These are phyloP conservation scores for Invenusta paracnida DNA, from an alignment of 2,888 invertebrate genomes.

Conservation along the genomic window DNA sequence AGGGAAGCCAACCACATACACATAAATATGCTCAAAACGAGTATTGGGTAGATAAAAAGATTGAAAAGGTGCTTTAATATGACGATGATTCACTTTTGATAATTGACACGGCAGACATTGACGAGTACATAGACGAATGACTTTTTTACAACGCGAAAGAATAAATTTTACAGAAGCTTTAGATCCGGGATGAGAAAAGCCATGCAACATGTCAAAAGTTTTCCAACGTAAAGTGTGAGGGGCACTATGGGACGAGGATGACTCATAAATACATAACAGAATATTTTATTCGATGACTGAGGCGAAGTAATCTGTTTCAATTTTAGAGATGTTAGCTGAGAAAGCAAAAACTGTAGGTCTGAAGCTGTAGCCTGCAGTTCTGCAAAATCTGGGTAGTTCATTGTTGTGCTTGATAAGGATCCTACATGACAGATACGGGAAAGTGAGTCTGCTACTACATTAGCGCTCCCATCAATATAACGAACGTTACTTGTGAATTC, in stretches of 20 bases:
- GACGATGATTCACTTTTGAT: background rate
- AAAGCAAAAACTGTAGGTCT: background rate
- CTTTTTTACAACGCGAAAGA: background rate
- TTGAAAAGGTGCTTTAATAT: background rate
- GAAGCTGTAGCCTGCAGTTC: background rate
- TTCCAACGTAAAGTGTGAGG: too few species aligned
- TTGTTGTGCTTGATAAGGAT: background rate
- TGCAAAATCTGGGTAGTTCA: background rate
- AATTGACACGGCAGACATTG: background rate
- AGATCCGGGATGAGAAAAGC: background rate
- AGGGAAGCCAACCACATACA: background rate
- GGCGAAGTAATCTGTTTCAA: background rate
- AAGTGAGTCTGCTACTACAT: constrained; percentile 32
- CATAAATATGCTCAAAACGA: background rate
- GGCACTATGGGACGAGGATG: background rate
- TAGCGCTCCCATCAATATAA: constrained; percentile 10
- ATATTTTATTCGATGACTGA: background rate
- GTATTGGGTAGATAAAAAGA: background rate
- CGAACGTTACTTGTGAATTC: constrained; percentile 30
- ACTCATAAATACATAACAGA: background rate
- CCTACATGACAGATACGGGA: background rate
- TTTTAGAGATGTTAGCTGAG: background rate
- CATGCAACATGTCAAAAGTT: background rate
- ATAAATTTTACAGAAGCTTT: background rate
- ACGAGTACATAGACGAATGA: background rate